Evolutionary conservation across 2,113 vertebrate species (phyloP).

Genomic region (Rhinopomastus cyanomelas): DNA sequence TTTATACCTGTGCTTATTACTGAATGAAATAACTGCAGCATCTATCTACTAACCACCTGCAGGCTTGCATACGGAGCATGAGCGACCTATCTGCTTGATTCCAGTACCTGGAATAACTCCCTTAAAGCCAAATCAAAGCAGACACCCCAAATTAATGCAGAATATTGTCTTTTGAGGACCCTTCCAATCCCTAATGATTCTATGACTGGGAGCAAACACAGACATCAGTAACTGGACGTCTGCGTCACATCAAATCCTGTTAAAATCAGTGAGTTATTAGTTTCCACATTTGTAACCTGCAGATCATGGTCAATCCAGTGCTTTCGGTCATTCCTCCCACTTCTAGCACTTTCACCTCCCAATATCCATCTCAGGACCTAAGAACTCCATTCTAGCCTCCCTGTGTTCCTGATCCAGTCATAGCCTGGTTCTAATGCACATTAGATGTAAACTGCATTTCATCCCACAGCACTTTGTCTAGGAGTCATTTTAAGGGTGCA

Average conservation of each 20-base stretch:
- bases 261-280: conserved; percentile 2
- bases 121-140: conserved; percentile 33
- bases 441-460: background rate
- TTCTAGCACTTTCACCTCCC: background rate
- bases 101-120: background rate
- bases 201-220: no score
- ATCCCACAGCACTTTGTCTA: background rate
- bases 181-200: no score
- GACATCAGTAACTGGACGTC: background rate
- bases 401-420: background rate
- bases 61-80: background rate
- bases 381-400: background rate
- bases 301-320: background rate
- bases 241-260: conserved; percentile 10
- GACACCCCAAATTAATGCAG: background rate
- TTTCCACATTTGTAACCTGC: background rate
- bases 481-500: background rate
- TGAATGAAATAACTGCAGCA: background rate
- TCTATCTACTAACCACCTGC: conserved; percentile 14
- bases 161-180: no score
- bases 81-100: conserved; percentile 3
- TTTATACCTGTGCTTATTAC: background rate
- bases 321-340: background rate
- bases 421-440: background rate
- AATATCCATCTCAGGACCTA: background rate